Base-by-base conservation (phyloP, 1,140 invertebrate genomes). In the Stegodyphus mimosarum region DNA sequence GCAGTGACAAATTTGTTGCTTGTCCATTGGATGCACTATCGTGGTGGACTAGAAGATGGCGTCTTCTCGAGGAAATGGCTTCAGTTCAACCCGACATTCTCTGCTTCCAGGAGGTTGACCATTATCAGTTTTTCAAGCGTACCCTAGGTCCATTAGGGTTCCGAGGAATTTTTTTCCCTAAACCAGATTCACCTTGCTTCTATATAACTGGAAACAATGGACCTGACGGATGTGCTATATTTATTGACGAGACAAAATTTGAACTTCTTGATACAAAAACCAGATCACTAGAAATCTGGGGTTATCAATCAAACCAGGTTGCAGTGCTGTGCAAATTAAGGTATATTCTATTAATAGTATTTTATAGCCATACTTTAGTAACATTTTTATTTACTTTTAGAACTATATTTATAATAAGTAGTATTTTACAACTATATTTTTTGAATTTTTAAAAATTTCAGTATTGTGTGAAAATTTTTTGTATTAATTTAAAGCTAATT, bases 161-260 rank as follows among this genome's bases (percentile, higher is more conserved):
- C 89, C 89, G 89, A 0, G 95, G 95, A 6, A 91, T 93, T 71
- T 96, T 95, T 90, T 93, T 93, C 88, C 94, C 94, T 0, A 96
- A 96, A 90, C 95, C 94, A 1, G 94, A 95, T 88, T 95, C 95
- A 0, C 95, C 95, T 0, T 95, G 95, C 89, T 90, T 95, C 17
- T 95, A 95, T 87, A 92, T 95, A 64, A 90, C 92, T 78, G 93
- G 93, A 64, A 95, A 95, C 88, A 94, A 94, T 87, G 95, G 95
- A 2, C 94, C 95, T 0, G 95, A 96, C 90, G 95, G 95, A 6
- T 96, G 95, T 89, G 95, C 95, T 4, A 91, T 96, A 48, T 96
- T 96, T 89, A 95, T 93, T 89, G 91, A 92, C 66, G 91, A 91
- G 64, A 90, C 93, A 66, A 93, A 93, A 89, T 93, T 94, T 80